phyloP scores from a whole-genome alignment of 2,113 vertebrate genomes.

The Tupaia tana region DNA sequence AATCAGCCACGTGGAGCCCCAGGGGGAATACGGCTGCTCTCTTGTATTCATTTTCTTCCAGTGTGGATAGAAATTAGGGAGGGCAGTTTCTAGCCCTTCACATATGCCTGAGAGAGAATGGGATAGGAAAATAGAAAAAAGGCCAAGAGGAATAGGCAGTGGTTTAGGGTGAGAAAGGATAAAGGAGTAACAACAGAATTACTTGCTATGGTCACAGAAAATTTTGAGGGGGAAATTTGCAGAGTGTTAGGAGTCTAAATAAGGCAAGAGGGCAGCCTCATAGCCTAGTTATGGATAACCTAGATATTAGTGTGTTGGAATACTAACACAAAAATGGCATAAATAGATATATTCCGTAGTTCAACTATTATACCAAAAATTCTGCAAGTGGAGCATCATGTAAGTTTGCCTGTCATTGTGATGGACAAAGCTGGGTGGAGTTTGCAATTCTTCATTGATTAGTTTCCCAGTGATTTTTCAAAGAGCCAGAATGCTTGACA shows the following conservation, averaged over 20 bases:
- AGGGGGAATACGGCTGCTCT: conserved; percentile 35
- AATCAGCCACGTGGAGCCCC: conserved; percentile 69
- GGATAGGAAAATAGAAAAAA: neutral
- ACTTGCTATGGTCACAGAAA: neutral
- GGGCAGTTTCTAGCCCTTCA: neutral
- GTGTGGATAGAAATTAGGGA: neutral
- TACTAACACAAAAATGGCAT: neutral
- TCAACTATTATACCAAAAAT: neutral
- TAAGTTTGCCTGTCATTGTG: neutral
- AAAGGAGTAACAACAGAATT: neutral
- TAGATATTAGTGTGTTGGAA: neutral
- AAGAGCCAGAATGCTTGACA: neutral
- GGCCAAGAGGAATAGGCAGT: neutral
- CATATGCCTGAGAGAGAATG: neutral
- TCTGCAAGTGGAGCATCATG: neutral
- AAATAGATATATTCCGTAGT: neutral
- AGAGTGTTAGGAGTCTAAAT: neutral
- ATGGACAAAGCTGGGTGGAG: neutral
- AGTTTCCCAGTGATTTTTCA: neutral
- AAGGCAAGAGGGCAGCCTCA: neutral
- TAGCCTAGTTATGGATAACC: neutral
- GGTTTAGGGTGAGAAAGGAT: neutral
- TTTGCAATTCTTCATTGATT: neutral
- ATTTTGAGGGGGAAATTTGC: neutral
- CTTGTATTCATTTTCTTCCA: conserved; percentile 67